Evolutionary conservation across 2,888 invertebrate species (phyloP).

Genomic region (Papilio gigon): DNA sequence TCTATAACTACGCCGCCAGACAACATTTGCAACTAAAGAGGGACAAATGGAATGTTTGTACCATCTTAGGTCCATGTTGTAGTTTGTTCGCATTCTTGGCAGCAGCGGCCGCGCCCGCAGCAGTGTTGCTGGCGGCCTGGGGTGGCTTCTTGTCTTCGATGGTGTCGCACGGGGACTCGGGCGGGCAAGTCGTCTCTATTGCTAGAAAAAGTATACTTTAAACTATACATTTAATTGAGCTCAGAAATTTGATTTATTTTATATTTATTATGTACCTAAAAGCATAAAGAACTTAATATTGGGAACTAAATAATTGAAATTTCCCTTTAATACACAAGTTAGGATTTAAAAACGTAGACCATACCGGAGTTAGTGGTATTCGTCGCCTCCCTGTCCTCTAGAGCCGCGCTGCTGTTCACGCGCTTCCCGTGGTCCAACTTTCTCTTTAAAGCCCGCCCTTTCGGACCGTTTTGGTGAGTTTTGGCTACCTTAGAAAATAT

Average conservation of each 20-base stretch:
- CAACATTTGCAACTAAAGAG: neutral
- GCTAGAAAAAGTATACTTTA: neutral
- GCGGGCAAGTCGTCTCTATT: neutral
- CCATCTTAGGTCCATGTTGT: conserved; percentile 13
- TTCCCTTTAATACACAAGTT: neutral
- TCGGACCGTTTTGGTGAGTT: conserved; percentile 33
- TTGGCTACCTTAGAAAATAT: conserved; percentile 53
- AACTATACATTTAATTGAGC: too few species aligned
- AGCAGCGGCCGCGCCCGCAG: neutral
- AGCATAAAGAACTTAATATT: neutral
- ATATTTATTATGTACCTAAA: neutral
- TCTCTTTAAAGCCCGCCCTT: conserved; percentile 29
- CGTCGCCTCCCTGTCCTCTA: neutral
- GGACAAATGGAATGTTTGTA: neutral
- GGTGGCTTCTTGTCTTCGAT: neutral
- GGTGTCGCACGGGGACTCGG: conserved; percentile 2
- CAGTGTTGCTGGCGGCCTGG: neutral
- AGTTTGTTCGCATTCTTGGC: neutral
- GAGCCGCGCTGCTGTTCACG: neutral
- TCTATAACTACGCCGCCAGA: neutral
- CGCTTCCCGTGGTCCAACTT: conserved; percentile 16
- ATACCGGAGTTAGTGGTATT: conserved; percentile 6
- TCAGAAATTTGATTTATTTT: neutral
- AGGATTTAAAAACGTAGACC: neutral
- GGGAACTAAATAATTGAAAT: too few species aligned